Evolutionary conservation across 1,140 invertebrate species (phyloP).

Genomic region (Drosophila gunungcola): DNA sequence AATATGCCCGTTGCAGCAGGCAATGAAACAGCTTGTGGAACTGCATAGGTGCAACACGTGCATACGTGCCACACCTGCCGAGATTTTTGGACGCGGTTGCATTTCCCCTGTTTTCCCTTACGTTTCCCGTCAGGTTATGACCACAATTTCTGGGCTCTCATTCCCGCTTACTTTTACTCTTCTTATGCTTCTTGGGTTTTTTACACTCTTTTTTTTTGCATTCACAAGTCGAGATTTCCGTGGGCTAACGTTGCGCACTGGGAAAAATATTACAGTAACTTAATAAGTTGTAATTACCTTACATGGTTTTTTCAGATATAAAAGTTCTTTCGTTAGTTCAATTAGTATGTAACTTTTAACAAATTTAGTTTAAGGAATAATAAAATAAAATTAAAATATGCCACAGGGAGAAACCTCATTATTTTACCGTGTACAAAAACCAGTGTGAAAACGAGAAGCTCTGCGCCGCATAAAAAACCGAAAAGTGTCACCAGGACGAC

Average conservation of each 20-base stretch:
- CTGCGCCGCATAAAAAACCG: conserved; percentile 35
- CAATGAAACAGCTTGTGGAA: conserved; percentile 45
- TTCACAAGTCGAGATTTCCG: conserved; percentile 48
- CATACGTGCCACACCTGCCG: conserved; percentile 54
- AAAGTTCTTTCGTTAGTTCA: not conserved
- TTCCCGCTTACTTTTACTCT: conserved; percentile 16
- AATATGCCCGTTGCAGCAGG: conserved; percentile 46
- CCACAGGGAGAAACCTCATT: not conserved
- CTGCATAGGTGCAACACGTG: conserved; percentile 44
- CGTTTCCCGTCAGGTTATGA: conserved; percentile 42
- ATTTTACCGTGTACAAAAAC: not conserved
- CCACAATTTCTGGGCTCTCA: conserved; percentile 24
- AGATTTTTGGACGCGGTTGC: conserved; percentile 68
- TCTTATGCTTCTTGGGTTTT: conserved; percentile 19
- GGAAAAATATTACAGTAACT: conserved; percentile 17
- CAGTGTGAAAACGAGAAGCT: not conserved
- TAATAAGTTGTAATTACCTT: not conserved
- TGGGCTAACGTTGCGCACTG: not conserved
- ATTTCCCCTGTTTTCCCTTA: conserved; percentile 1
- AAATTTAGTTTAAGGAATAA: too few species aligned
- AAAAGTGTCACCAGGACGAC: conserved; percentile 53
- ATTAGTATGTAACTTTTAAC: not conserved
- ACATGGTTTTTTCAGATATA: too few species aligned
- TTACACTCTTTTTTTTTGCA: conserved; percentile 23
- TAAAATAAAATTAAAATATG: too few species aligned